Percentiles rank a stretch among this genome's conserved stretches.
Conservation (phyloP, 2,797 vertebrate genomes). For the Poeciliopsis gracilis region DNA sequence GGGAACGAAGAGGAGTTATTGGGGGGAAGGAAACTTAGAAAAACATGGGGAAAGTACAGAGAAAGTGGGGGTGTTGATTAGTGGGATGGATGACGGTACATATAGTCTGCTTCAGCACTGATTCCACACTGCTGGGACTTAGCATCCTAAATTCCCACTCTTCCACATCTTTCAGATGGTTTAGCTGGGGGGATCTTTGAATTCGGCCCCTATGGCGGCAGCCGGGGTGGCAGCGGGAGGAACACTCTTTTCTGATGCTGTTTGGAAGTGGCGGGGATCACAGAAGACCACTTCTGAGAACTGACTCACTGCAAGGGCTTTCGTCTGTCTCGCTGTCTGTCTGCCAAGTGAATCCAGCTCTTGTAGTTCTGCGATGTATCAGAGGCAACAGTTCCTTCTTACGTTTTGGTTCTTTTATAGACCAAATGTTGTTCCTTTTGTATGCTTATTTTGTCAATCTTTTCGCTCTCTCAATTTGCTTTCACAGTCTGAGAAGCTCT, state of each 20-base stretch:
- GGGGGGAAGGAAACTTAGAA: slow-evolving; percentile 17
- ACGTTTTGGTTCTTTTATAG: slow-evolving; percentile 5
- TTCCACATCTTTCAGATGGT: slow-evolving; percentile 62
- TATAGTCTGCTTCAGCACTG: slow-evolving; percentile 32
- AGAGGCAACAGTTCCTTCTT: slow-evolving; percentile 6
- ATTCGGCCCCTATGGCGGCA: slow-evolving; percentile 74
- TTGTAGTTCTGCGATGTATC: slow-evolving; percentile 30
- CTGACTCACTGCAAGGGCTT: slow-evolving; percentile 47
- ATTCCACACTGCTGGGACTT: slow-evolving; percentile 49
- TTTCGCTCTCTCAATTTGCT: slow-evolving; percentile 5
- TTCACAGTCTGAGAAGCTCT: slow-evolving; percentile 7
- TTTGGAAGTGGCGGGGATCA: slow-evolving; percentile 73
- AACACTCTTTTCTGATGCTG: slow-evolving; percentile 69
- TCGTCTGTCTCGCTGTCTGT: slow-evolving; percentile 44
- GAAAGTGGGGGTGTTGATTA: slow-evolving; percentile 50
- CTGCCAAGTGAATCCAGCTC: slow-evolving; percentile 14
- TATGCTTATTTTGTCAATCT: background rate
- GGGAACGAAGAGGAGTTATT: slow-evolving; percentile 40
- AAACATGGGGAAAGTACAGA: slow-evolving; percentile 36
- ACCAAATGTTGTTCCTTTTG: slow-evolving; percentile 10
- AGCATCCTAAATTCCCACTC: slow-evolving; percentile 42
- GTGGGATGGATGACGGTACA: slow-evolving; percentile 28
- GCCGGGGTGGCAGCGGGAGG: slow-evolving; percentile 70
- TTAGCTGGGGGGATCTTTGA: slow-evolving; percentile 71
- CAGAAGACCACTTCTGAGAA: slow-evolving; percentile 74